Conservation (phyloP, 2,888 invertebrate genomes). For the Chydorus sphaericus region DNA sequence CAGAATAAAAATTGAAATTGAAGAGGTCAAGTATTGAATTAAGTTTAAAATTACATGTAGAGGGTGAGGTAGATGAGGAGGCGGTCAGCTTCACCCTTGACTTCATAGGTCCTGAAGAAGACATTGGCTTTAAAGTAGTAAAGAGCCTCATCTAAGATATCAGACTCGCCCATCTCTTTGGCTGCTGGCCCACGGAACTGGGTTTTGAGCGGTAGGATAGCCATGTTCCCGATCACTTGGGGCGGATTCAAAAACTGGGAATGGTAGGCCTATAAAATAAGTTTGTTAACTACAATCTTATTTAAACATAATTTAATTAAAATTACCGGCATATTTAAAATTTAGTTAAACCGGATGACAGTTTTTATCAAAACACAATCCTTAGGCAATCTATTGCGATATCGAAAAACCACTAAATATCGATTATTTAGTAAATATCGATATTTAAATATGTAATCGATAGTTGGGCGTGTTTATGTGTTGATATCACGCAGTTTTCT, state of each 20-base stretch:
- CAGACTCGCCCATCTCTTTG: slow-evolving; percentile 47
- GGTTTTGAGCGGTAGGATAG: slow-evolving; percentile 77
- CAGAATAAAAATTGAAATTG: no score
- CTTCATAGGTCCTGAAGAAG: slow-evolving; percentile 96
- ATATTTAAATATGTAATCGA: no score
- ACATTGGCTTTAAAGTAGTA: slow-evolving; percentile 98
- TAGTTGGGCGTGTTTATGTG: no score
- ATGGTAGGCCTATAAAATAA: slow-evolving; percentile 72
- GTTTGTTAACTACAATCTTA: neutral
- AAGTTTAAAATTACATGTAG: no score
- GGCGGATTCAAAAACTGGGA: slow-evolving; percentile 65
- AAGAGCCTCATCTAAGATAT: slow-evolving; percentile 94
- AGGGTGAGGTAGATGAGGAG: slow-evolving; percentile 93
- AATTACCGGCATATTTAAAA: slow-evolving; percentile 13
- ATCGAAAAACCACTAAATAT: no score
- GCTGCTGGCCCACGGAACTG: slow-evolving; percentile 87
- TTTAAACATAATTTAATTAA: neutral
- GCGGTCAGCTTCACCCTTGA: slow-evolving; percentile 94
- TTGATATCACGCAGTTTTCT: no score
- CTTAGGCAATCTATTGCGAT: neutral
- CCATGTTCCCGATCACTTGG: slow-evolving; percentile 76
- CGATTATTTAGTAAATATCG: no score
- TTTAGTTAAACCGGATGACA: no score
- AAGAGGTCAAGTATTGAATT: no score
- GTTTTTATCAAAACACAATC: neutral